Conservation (phyloP, 2,888 invertebrate genomes). For the Oconnorella tubifera region DNA sequence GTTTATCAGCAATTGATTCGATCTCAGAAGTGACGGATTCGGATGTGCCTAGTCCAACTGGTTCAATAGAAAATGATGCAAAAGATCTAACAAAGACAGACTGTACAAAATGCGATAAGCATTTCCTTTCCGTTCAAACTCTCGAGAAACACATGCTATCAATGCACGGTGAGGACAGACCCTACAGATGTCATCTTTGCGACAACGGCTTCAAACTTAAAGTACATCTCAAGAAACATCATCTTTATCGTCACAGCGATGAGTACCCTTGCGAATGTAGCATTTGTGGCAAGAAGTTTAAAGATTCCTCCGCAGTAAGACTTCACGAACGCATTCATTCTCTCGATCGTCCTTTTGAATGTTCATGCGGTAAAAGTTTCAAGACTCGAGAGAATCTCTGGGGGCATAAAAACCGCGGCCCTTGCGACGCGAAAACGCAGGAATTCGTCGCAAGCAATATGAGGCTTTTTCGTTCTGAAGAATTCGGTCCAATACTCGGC, state of each 20-base stretch:
- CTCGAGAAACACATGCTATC: constrained; percentile 29
- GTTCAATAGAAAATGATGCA: background rate
- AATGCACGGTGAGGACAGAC: constrained; percentile 32
- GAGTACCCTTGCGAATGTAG: constrained; percentile 38
- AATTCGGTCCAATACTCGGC: constrained; percentile 18
- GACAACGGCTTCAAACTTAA: constrained; percentile 38
- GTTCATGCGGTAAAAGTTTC: constrained; percentile 37
- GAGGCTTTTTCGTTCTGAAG: constrained; percentile 13
- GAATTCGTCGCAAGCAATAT: constrained; percentile 15
- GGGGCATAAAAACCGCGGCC: constrained; percentile 37
- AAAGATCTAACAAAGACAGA: background rate
- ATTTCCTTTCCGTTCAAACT: constrained; percentile 23
- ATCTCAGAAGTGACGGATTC: background rate
- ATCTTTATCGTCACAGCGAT: constrained; percentile 36
- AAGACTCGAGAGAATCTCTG: constrained; percentile 38
- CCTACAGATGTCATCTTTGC: constrained; percentile 32
- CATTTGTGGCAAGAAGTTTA: constrained; percentile 38
- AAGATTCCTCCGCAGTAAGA: constrained; percentile 37
- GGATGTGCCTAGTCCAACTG: background rate
- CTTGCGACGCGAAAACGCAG: constrained; percentile 24
- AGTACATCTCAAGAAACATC: constrained; percentile 39
- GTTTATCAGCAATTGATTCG: background rate
- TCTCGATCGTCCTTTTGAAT: constrained; percentile 32
- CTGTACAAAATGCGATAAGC: constrained; percentile 29
- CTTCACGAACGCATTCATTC: constrained; percentile 38